Conservation (phyloP, 2,797 vertebrate genomes). For the Zalophus californianus region DNA sequence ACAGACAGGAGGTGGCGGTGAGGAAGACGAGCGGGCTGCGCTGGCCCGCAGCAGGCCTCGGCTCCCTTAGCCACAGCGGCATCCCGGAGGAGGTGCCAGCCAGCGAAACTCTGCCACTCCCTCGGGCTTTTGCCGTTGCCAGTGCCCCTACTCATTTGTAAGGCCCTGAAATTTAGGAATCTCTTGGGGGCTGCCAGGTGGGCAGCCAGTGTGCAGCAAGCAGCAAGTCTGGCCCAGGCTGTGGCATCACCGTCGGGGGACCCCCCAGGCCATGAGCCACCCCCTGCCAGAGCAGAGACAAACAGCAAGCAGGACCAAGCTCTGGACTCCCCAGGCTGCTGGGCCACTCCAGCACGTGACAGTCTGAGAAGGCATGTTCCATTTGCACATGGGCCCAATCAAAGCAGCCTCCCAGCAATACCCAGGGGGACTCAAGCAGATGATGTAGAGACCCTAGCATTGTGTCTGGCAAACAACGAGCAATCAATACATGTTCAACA, state of each 20-base stretch:
- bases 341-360: neutral
- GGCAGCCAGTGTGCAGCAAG: neutral
- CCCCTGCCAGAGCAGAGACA: neutral
- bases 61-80: neutral
- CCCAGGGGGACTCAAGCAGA: neutral
- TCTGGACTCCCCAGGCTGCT: neutral
- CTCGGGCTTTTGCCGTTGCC: neutral
- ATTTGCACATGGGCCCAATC: neutral
- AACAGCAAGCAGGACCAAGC: neutral
- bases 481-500: neutral
- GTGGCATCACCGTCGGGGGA: no score
- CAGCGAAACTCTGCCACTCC: neutral
- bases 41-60: neutral
- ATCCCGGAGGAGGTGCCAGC: neutral
- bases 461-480: no score
- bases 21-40: neutral
- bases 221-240: neutral
- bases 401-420: neutral
- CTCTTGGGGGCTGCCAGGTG: conserved; percentile 25
- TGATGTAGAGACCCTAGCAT: accelerated
- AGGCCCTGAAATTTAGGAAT: neutral
- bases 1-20: neutral
- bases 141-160: neutral
- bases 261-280: neutral
- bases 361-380: neutral